Conservation (phyloP, 2,113 vertebrate species). For the Lagenorhynchus albirostris region DNA sequence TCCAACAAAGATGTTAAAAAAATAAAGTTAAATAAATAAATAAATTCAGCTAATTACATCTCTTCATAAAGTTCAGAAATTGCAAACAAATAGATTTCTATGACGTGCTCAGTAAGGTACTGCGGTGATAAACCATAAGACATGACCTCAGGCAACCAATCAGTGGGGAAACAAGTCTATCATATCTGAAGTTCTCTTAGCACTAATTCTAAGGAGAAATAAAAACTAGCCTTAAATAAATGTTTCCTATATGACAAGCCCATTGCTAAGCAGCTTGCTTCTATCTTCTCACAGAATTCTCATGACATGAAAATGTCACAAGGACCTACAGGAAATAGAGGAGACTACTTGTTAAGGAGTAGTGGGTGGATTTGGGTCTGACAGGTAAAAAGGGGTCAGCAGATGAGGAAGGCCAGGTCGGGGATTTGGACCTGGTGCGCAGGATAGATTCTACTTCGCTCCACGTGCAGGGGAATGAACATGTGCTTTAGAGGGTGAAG, state of each 20-base stretch:
- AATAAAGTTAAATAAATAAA: not conserved
- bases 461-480: not conserved
- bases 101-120: not conserved
- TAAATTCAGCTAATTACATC: not conserved
- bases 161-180: not conserved
- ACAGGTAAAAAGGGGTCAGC: not conserved
- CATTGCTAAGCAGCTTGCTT: not conserved
- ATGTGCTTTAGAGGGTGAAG: not conserved
- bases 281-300: not conserved
- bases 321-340: not conserved
- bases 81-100: not conserved
- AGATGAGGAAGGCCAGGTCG: not conserved
- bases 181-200: not conserved
- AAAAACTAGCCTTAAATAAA: constrained; percentile 11
- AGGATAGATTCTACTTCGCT: not conserved
- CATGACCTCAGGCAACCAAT: not conserved
- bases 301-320: not conserved
- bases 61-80: not conserved
- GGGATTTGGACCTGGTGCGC: not conserved
- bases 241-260: not conserved
- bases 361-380: not conserved
- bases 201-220: not conserved
- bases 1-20: no score
- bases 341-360: not conserved
- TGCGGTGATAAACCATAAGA: not conserved